Base-by-base conservation (phyloP, 2,888 invertebrate genomes). In the Pasiphila rectangulata region DNA sequence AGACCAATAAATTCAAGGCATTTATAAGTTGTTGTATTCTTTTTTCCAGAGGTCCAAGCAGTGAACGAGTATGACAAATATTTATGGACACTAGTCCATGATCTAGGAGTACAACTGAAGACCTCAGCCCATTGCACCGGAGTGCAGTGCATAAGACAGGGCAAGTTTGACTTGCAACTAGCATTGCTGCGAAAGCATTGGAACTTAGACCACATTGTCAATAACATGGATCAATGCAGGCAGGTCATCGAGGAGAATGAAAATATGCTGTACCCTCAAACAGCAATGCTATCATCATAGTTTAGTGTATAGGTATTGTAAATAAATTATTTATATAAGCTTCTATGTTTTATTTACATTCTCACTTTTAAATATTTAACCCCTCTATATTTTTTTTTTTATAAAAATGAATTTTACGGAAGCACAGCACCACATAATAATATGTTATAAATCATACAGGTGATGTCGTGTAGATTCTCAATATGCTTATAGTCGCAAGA, bases 161-260 rank as follows among this genome's bases (percentile, higher is more conserved):
- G 97, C 13, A 92, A 93, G 63, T 98, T 98, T 72, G 90, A 90
- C 2, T 66, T 95, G 2, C 91, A 94, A 0, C 87, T 94, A 62
- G 93, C 97, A 0, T 79, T 99, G 10, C 78, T 98, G 12, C 85
- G 92, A 24, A 95, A 96, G 73, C 94, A 97, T 61, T 98, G 97
- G 95, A 91, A 89, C 34, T 64, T 97, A 24, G 84, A 93, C 45
- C 83, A 93, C 59, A 90, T 97, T 21, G 57, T 94, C 0, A 71
- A 89, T 2, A 95, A 94, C 65, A 91, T 96, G 69, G 75, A 87
- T 6, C 59, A 68, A 15, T 93, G 93, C 61, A 70, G 80, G 0
- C 59, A 79, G 17, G 67, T 94, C 20, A 62, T 95, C 24, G 67
- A 81, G 21, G 72, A 89, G 41, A 84, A 91, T 79, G 67, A 80